A percentile compares a stretch with the other conserved stretches of the same genome.
phyloP scores from a whole-genome alignment of 2,113 vertebrate species.

The Paratilapia polleni region DNA sequence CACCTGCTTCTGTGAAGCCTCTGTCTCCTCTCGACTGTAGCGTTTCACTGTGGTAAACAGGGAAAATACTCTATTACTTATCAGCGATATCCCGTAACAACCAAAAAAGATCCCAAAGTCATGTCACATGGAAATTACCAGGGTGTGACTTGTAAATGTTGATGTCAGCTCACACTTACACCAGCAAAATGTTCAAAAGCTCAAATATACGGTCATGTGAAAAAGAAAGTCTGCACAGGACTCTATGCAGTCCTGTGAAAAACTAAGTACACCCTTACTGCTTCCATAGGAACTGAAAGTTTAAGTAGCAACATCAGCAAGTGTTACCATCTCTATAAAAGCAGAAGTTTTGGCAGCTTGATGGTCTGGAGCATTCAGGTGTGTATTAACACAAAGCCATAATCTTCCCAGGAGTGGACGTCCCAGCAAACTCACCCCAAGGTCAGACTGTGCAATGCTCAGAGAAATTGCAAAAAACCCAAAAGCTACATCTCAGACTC shows the following conservation, averaged over 20 bases:
- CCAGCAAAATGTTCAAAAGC: not conserved
- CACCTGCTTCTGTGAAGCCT: slow-evolving; percentile 79
- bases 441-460: no score
- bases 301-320: not conserved
- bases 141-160: not conserved
- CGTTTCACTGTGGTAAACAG: slow-evolving; percentile 76
- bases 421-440: no score
- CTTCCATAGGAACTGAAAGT: not conserved
- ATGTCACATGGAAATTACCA: not conserved
- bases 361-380: not conserved
- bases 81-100: not conserved
- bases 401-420: not conserved
- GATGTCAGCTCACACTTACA: not conserved
- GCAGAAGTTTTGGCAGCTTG: not conserved
- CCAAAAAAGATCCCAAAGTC: not conserved
- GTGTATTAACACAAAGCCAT: not conserved
- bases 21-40: slow-evolving; percentile 87
- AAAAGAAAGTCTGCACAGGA: not conserved
- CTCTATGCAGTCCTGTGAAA: not conserved
- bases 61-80: slow-evolving; percentile 2
- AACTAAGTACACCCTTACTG: not conserved
- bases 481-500: not conserved
- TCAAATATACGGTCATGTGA: not conserved
- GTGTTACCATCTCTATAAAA: not conserved
- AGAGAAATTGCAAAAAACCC: no score